phyloP scores from a whole-genome alignment of 1,140 invertebrate species.

The Brachionus asplanchnoidis region DNA sequence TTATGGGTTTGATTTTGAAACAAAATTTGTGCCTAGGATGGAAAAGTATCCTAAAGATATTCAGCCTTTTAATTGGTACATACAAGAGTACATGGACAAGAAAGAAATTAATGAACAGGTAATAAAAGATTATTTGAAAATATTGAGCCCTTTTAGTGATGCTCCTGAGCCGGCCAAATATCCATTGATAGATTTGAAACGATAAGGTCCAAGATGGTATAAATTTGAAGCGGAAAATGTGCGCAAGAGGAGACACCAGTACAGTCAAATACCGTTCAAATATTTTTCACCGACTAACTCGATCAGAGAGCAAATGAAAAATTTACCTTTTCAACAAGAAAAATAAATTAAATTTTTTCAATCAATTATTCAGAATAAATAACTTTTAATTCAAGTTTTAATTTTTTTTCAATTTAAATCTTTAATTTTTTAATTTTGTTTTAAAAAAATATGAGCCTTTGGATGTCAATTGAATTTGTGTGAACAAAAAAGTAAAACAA shows the following conservation, averaged over 20 bases:
- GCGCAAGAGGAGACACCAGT: constrained; percentile 5
- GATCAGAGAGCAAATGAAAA: not conserved
- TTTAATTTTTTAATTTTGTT: not conserved
- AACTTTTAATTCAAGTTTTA: not conserved
- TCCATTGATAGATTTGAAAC: constrained; percentile 22
- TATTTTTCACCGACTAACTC: constrained; percentile 26
- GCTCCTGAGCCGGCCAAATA: constrained; percentile 59
- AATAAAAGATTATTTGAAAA: constrained; percentile 72
- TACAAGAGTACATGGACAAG: constrained; percentile 79
- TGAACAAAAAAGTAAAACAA: too few species aligned
- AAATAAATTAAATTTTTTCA: not conserved
- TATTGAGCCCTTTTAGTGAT: constrained; percentile 71
- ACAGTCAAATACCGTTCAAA: constrained; percentile 8
- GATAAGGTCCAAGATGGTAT: constrained; percentile 1
- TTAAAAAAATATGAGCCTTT: too few species aligned
- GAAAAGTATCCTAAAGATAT: constrained; percentile 10
- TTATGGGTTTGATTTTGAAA: constrained; percentile 35
- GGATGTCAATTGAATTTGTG: too few species aligned
- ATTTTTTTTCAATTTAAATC: too few species aligned
- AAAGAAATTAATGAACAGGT: constrained; percentile 82
- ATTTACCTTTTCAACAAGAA: constrained; percentile 33
- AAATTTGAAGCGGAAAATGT: constrained; percentile 33
- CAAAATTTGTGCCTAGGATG: constrained; percentile 28
- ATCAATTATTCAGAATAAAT: not conserved
- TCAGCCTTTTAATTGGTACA: constrained; percentile 59